These are phyloP conservation scores for Choristoneura rosaceana DNA, from an alignment of 2,888 invertebrate genomes.

Conservation along the genomic window DNA sequence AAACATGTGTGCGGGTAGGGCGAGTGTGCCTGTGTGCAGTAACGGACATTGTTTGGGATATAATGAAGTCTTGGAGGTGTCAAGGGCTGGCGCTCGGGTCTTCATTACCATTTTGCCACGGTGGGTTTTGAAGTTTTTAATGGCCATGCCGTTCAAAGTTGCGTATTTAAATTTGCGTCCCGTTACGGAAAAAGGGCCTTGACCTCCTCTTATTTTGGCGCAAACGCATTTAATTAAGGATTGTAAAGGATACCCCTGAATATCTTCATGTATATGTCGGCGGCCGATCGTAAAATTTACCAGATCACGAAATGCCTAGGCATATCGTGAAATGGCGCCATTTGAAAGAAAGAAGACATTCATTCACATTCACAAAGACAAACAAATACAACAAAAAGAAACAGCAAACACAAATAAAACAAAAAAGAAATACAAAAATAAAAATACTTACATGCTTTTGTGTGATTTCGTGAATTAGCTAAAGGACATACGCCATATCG, in stretches of 20 bases:
- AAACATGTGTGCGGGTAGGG: conserved; percentile 62
- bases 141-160: conserved; percentile 32
- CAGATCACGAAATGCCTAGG: no score
- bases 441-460: no score
- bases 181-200: conserved; percentile 28
- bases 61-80: conserved; percentile 76
- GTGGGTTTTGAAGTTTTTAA: conserved; percentile 46
- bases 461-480: no score
- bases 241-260: conserved; percentile 10
- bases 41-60: conserved; percentile 63
- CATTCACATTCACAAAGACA: no score
- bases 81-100: conserved; percentile 66
- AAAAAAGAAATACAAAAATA: no score
- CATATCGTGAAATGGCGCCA: no score
- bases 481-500: no score
- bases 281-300: no score
- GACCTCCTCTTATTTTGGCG: conserved; percentile 21
- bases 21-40: conserved; percentile 57
- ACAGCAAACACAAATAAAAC: no score
- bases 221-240: conserved; percentile 14
- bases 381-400: no score
- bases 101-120: conserved; percentile 55
- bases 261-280: no score
- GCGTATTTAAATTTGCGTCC: conserved; percentile 35
- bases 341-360: no score